A percentile compares a stretch with the other conserved stretches of the same genome.
phyloP scores from a whole-genome alignment of 2,888 invertebrate genomes.

The Drosophila pseudotalamancana region DNA sequence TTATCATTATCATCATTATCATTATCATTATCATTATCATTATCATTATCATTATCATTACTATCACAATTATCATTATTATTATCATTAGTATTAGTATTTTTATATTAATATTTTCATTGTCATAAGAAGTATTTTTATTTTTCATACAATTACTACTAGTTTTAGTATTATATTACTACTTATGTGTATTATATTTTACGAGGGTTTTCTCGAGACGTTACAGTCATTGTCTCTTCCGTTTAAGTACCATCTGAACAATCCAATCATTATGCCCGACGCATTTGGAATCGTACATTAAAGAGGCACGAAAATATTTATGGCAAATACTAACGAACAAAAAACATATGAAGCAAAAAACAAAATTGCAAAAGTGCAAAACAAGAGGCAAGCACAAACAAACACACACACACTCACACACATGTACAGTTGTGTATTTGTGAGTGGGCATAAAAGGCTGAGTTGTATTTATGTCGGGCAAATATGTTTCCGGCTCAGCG shows the following conservation, averaged over 20 bases:
- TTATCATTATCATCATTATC: too few species aligned
- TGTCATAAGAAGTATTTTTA: neutral
- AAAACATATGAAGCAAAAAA: conserved; percentile 61
- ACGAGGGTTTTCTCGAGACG: too few species aligned
- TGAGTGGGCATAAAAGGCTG: conserved; percentile 59
- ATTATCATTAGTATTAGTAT: neutral
- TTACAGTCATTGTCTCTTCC: too few species aligned
- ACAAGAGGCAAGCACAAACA: conserved; percentile 36
- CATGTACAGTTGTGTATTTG: conserved; percentile 7
- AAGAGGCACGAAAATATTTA: conserved; percentile 31
- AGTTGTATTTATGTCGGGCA: conserved; percentile 76
- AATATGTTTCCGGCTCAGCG: conserved; percentile 76
- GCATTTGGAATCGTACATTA: conserved; percentile 23
- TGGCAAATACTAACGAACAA: conserved; percentile 52
- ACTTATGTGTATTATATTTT: too few species aligned
- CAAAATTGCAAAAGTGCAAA: conserved; percentile 75
- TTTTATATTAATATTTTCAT: neutral
- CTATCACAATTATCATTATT: neutral
- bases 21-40: neutral
- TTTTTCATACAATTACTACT: too few species aligned
- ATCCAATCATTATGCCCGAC: conserved; percentile 9
- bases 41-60: neutral
- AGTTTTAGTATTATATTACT: too few species aligned
- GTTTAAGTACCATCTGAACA: conserved; percentile 9
- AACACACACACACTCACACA: conserved; percentile 1